Evolutionary conservation across 2,888 invertebrate genomes (phyloP).

Genomic region (Synanthedon tipuliformis): DNA sequence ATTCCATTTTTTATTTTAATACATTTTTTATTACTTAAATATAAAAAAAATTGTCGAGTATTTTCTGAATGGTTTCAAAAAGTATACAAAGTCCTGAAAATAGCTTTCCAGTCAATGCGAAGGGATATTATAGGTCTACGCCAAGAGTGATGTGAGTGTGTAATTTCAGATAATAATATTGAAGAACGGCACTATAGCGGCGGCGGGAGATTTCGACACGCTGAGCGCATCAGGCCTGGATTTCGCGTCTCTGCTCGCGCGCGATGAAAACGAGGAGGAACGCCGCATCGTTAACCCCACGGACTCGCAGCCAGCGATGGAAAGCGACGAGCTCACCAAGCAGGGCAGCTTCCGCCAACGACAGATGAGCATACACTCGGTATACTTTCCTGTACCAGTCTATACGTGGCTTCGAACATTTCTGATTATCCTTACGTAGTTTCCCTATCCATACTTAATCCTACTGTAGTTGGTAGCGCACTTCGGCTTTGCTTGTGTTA

Average conservation of each 20-base stretch:
- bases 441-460: too few species aligned
- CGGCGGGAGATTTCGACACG: constrained; percentile 78
- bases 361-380: constrained; percentile 64
- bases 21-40: too few species aligned
- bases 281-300: constrained; percentile 23
- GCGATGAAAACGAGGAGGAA: constrained; percentile 55
- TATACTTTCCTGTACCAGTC: constrained; percentile 9
- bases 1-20: too few species aligned
- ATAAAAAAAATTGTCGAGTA: too few species aligned
- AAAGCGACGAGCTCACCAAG: constrained; percentile 30
- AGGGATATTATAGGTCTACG: background rate
- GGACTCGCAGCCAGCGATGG: constrained; percentile 9
- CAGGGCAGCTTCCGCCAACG: constrained; percentile 57
- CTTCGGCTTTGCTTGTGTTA: too few species aligned
- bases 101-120: too few species aligned
- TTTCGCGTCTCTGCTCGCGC: constrained; percentile 78
- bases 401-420: too few species aligned
- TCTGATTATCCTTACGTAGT: too few species aligned
- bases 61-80: too few species aligned
- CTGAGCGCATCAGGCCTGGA: constrained; percentile 80
- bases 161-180: constrained; percentile 64
- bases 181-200: constrained; percentile 69
- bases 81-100: too few species aligned
- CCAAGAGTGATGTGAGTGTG: background rate
- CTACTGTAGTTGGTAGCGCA: too few species aligned